Evolutionary conservation across 2,888 invertebrate species (phyloP).

Genomic region (Seladonia tumulorum): DNA sequence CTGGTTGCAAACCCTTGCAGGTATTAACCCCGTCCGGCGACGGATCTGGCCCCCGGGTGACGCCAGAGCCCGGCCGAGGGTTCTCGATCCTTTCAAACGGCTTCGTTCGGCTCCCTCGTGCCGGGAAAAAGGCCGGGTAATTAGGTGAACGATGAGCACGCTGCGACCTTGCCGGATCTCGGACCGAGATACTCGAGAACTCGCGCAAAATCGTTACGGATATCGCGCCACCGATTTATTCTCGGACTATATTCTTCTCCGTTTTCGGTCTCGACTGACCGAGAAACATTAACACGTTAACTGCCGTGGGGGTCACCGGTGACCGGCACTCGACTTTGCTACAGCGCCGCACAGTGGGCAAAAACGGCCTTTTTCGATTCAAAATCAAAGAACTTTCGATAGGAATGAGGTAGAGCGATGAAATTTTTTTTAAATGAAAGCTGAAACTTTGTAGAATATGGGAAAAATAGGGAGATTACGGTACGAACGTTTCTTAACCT

Average conservation of each 20-base stretch:
- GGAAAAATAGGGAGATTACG: no score
- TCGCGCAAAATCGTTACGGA: not conserved
- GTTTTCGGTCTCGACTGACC: not conserved
- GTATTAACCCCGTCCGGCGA: constrained; percentile 3
- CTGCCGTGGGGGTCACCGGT: no score
- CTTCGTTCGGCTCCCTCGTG: not conserved
- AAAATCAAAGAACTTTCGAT: no score
- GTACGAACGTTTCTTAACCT: no score
- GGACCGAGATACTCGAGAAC: not conserved
- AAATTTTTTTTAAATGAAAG: no score
- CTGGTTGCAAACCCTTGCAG: not conserved
- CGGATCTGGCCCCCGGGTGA: not conserved
- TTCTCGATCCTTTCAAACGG: not conserved
- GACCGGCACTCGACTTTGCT: no score
- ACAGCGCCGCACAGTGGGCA: no score
- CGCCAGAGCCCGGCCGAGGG: not conserved
- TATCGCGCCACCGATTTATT: not conserved
- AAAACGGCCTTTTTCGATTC: no score
- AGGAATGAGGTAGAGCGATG: no score
- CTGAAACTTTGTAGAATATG: no score
- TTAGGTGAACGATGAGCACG: constrained; percentile 2
- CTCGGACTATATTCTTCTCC: not conserved
- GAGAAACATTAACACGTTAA: not conserved
- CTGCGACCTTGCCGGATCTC: not conserved
- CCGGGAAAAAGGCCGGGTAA: not conserved